Base-by-base conservation (phyloP, 2,113 vertebrate species). In the Delphinapterus leucas region DNA sequence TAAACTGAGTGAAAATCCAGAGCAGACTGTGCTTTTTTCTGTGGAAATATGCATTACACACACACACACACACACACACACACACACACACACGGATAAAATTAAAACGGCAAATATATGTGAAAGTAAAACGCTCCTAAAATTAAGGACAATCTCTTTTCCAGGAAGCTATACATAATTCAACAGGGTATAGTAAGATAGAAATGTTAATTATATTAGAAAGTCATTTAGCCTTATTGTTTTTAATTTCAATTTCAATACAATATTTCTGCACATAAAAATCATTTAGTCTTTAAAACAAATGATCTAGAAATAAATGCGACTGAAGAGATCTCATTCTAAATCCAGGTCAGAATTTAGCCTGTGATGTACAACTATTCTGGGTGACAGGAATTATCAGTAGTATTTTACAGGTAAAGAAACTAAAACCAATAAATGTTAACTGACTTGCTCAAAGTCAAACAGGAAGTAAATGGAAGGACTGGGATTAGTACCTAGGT, bases 181-280 rank as follows among this genome's bases (percentile, higher is more conserved):
- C 86, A 96, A 20, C 6, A 77, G 33, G 2, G 13, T 60, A 88
- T 73, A 44, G 17, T 60, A 86, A 83, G 11, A 79, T 47, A 80
- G 3, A 93, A 70, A 65, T 28, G 47, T 55, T 80, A 82, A 90
- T 63, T 68, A 93, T 55, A 14, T 55, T 94, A 71, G 21, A 93
- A 97, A 97, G 38, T 58, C 8, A 93, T 11, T 94, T 63, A 53
- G 76, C 17, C 21, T 95, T 23, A 68, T 87, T 71, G 95, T 58
- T 58, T 58, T 58, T 8, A 8, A 58, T 1, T 90, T 94, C 21
- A 61, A 12, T 47, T 86, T 18, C 31, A 85, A 81, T 38, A 82
- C 58, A 47, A 47, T 63, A 89, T 63, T 96, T 90, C 41, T 79
- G 68, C 31, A 79, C 7, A 38, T 79, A 61, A 73, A 92, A 93